Base-by-base conservation (phyloP, 2,888 invertebrate genomes). In the Cheilosia soror region DNA sequence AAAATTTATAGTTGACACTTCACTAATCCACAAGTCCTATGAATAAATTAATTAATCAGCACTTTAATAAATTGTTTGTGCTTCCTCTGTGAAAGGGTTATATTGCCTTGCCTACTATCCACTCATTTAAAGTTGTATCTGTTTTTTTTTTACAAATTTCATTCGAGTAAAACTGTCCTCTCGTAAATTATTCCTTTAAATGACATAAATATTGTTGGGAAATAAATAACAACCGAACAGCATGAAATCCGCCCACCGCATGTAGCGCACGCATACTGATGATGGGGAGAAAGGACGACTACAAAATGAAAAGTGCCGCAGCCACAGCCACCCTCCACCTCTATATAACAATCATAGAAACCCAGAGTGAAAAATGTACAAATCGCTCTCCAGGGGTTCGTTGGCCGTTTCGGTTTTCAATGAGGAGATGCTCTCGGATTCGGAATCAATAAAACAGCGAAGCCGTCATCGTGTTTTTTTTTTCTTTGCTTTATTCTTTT, bases 331-430 rank as follows among this genome's bases (percentile, higher is more conserved):
- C 57, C 76, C 58, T 29, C 31, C 31, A 62, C 71, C 75, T 57
- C 49, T 7, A 11, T 11, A 37, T 11, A 47, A 65, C 58, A 65
- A 53, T 60, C 63, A 11, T 37, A 73, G 55, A 44, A 80, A 40
- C 51, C 68, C 37, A 37, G 27, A 76, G 53, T 71, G 76, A 85
- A 85, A 81, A 77, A 76, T 80, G 81, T 81, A 85, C 80, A 85
- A 81, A 80, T 80, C 81, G 80, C 85, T 85, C 85, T 76, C 68
- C 81, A 81, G 84, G 84, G 85, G 85, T 85, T 85, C 81, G 81
- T 76, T 77, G 85, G 85, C 66, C 85, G 85, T 76, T 85, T 85
- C 85, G 85, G 81, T 81, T 85, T 85, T 80, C 84, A 80, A 62
- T 80, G 71, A 55, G 49, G 31, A 55, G 63, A 60, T 58, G 42